These are phyloP conservation scores for Laticauda colubrina DNA, from an alignment of 2,113 vertebrate genomes.

Conservation along the genomic window DNA sequence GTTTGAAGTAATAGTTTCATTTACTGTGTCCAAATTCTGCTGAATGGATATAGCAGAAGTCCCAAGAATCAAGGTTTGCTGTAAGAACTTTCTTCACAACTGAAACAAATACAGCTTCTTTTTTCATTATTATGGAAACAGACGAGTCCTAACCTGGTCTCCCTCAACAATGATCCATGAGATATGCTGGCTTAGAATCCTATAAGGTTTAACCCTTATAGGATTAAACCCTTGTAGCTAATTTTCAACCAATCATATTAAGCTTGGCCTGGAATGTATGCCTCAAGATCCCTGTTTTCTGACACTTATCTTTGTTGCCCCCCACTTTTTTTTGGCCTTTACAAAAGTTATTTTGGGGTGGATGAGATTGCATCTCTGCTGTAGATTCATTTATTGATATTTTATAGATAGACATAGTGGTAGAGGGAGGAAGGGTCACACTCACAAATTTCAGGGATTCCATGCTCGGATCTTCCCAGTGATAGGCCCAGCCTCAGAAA, in stretches of 20 bases:
- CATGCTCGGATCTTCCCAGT: not conserved
- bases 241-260: not conserved
- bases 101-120: not conserved
- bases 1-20: not conserved
- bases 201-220: not conserved
- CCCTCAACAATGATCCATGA: not conserved
- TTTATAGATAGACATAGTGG: not conserved
- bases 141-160: not conserved
- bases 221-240: not conserved
- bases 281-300: not conserved
- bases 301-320: not conserved
- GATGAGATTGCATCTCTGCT: not conserved
- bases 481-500: not conserved
- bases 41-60: not conserved
- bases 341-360: not conserved
- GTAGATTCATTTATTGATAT: not conserved
- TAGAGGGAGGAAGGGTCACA: not conserved
- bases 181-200: not conserved
- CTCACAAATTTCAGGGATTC: not conserved
- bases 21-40: not conserved
- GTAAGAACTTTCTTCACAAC: not conserved
- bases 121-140: not conserved
- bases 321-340: not conserved
- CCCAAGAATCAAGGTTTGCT: not conserved
- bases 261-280: not conserved